A percentile compares a stretch with the other conserved stretches of the same genome.
phyloP scores from a whole-genome alignment of 2,888 invertebrate species.

The Mayetiola destructor region DNA sequence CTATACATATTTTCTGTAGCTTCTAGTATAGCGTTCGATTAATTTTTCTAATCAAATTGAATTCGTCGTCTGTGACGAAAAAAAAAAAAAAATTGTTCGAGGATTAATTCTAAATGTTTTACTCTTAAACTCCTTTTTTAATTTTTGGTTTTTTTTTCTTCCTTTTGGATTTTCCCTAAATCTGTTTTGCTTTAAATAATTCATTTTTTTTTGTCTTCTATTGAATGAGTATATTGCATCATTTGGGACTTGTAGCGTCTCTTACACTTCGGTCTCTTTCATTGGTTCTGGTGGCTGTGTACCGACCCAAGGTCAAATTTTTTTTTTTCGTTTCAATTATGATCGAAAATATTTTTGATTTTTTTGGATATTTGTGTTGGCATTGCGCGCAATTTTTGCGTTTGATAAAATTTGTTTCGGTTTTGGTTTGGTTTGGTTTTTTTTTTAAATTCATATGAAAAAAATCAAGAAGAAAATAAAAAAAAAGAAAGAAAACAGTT shows the following conservation, averaged over 20 bases:
- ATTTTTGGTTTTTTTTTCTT: background rate
- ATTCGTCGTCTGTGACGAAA: too few species aligned
- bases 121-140: too few species aligned
- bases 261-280: slow-evolving; percentile 61
- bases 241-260: too few species aligned
- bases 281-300: slow-evolving; percentile 59
- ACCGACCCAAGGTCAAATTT: slow-evolving; percentile 35
- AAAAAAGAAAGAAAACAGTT: slow-evolving; percentile 4
- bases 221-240: slow-evolving; percentile 3
- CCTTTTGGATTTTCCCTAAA: background rate
- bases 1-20: too few species aligned
- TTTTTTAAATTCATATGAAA: slow-evolving; percentile 5
- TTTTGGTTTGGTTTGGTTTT: background rate
- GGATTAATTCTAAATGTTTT: too few species aligned
- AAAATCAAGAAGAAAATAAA: slow-evolving; percentile 4
- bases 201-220: slow-evolving; percentile 6
- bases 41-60: too few species aligned
- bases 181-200: too few species aligned
- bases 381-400: background rate
- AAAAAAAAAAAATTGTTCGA: too few species aligned
- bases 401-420: background rate
- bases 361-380: background rate
- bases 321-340: background rate
- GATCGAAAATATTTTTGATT: slow-evolving; percentile 15
- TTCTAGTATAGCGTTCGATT: too few species aligned